These are phyloP conservation scores for Notechis scutatus DNA, from an alignment of 2,113 vertebrate species.

Conservation along the genomic window DNA sequence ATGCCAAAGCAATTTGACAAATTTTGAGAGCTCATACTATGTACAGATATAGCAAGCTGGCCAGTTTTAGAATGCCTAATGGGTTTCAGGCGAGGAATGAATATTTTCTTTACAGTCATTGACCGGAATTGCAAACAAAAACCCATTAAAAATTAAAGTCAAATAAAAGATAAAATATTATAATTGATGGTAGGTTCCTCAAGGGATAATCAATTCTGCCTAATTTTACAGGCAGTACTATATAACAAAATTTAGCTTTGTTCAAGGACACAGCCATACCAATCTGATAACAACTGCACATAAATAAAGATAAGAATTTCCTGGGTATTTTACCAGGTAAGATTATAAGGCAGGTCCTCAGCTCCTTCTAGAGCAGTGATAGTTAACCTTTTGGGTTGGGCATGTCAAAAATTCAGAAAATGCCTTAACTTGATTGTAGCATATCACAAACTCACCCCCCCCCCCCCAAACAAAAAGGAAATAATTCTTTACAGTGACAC, in stretches of 20 bases:
- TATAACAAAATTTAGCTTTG: neutral
- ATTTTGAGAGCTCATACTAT: neutral
- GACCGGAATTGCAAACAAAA: neutral
- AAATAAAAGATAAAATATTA: neutral
- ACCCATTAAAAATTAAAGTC: neutral
- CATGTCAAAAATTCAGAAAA: neutral
- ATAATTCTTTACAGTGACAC: neutral
- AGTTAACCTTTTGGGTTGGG: neutral
- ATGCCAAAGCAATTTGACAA: neutral
- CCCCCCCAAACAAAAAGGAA: neutral
- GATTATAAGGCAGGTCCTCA: neutral
- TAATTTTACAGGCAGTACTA: neutral
- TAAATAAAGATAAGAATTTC: neutral
- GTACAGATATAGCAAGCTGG: neutral
- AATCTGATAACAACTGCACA: neutral
- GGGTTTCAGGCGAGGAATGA: neutral
- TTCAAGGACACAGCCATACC: neutral
- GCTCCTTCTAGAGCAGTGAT: neutral
- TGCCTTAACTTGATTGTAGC: neutral
- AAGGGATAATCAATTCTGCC: neutral
- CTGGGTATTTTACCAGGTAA: neutral
- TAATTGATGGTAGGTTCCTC: neutral
- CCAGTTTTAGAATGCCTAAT: neutral
- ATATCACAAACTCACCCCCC: neutral
- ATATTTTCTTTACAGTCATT: neutral